Conservation (phyloP, 2,797 vertebrate genomes). For the Urophycis tenuis region DNA sequence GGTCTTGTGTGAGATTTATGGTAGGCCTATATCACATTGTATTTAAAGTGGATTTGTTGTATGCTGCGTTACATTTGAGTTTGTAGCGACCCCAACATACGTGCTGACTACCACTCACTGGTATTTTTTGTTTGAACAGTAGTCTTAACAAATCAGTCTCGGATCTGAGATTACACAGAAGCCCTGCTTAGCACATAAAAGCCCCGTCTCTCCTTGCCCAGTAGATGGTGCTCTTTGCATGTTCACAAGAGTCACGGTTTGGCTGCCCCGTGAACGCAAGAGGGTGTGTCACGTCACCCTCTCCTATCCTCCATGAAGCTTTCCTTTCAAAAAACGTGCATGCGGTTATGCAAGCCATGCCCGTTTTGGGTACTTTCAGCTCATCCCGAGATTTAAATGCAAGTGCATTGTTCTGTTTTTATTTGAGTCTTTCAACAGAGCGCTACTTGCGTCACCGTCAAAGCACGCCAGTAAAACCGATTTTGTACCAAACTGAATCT, state of each 20-base stretch:
- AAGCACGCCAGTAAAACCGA: neutral
- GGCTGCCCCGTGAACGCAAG: neutral
- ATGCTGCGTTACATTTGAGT: too few relatives aligned
- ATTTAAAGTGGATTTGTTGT: too few relatives aligned
- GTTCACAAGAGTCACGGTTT: constrained; percentile 5
- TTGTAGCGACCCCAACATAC: neutral
- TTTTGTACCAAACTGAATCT: neutral
- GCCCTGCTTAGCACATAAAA: too few relatives aligned
- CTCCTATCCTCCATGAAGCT: neutral
- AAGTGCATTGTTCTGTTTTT: neutral
- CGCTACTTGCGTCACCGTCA: neutral
- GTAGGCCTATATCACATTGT: too few relatives aligned
- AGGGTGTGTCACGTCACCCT: neutral
- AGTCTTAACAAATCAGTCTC: neutral
- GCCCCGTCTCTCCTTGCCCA: constrained; percentile 38
- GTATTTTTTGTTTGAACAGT: neutral
- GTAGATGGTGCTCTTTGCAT: constrained; percentile 57
- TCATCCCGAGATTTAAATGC: neutral
- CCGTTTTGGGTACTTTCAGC: neutral
- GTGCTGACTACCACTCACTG: neutral
- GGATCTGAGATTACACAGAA: constrained; percentile 1
- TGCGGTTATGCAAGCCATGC: neutral
- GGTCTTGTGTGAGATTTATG: too few relatives aligned
- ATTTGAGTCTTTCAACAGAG: neutral
- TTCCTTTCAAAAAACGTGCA: neutral